Evolutionary conservation across 2,888 invertebrate genomes (phyloP).

Genomic region (Melitaea athalia): DNA sequence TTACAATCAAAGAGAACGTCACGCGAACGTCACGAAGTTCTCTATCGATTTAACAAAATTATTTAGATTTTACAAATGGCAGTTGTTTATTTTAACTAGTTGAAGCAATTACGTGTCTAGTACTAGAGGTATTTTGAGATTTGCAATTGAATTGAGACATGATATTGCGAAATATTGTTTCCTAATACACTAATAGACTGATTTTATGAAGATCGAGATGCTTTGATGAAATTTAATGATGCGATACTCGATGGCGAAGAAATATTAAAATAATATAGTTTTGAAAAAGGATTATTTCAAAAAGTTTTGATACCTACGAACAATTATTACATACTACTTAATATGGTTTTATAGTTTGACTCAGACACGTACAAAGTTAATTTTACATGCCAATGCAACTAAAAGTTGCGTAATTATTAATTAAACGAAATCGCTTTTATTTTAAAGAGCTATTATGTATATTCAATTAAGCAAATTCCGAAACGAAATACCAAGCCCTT

Average conservation of each 20-base stretch:
- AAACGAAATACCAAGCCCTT: conserved; percentile 33
- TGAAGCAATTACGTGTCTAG: conserved; percentile 27
- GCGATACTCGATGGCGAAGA: too few relatives aligned
- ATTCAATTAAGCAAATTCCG: conserved; percentile 17
- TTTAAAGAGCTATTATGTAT: neutral
- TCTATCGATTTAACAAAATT: conserved; percentile 10
- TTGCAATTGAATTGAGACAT: conserved; percentile 35
- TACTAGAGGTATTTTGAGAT: conserved; percentile 32
- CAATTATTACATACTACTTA: too few relatives aligned
- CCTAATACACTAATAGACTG: conserved; percentile 21
- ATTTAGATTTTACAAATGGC: conserved; percentile 24
- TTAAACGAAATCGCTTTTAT: neutral
- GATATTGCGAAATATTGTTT: conserved; percentile 29
- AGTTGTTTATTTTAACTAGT: conserved; percentile 32
- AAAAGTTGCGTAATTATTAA: too few relatives aligned
- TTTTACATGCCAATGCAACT: too few relatives aligned
- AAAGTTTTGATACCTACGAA: too few relatives aligned
- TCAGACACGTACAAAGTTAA: too few relatives aligned
- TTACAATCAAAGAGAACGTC: neutral
- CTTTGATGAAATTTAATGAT: too few relatives aligned
- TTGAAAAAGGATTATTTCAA: too few relatives aligned
- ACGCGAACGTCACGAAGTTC: neutral
- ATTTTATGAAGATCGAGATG: conserved; percentile 22
- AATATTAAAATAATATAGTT: too few relatives aligned
- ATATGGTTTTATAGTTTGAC: too few relatives aligned